phyloP scores from a whole-genome alignment of 2,888 invertebrate species.

The Drosophila emarginata region DNA sequence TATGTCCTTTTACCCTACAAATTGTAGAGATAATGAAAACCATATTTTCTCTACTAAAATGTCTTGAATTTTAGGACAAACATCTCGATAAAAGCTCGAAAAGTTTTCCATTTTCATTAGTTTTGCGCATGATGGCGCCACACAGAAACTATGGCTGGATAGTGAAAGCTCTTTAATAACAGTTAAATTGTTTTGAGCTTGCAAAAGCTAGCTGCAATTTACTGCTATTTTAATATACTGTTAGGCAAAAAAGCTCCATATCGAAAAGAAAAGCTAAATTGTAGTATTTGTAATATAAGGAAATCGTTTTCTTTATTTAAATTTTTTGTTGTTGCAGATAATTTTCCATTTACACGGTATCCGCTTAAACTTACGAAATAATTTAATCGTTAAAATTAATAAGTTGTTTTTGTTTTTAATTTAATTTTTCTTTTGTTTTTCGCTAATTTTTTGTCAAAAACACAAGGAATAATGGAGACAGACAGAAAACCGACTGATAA shows the following conservation, averaged over 20 bases:
- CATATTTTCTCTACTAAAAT: not conserved
- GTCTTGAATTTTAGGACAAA: not conserved
- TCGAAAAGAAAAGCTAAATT: not conserved
- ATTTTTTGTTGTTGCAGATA: slow-evolving; percentile 39
- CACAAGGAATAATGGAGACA: slow-evolving; percentile 32
- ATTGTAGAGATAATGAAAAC: not conserved
- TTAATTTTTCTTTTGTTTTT: slow-evolving; percentile 25
- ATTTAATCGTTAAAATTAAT: slow-evolving; percentile 63
- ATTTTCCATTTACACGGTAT: slow-evolving; percentile 24
- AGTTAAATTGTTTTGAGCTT: not conserved
- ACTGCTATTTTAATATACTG: not conserved
- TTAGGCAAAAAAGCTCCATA: not conserved
- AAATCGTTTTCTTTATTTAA: slow-evolving; percentile 70
- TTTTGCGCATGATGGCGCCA: not conserved
- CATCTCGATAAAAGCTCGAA: not conserved
- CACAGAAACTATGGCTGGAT: not conserved
- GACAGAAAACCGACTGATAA: not conserved
- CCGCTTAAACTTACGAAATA: slow-evolving; percentile 54
- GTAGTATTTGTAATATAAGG: slow-evolving; percentile 57
- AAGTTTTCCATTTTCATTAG: not conserved
- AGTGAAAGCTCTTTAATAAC: not conserved
- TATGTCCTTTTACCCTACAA: not conserved
- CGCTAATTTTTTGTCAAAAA: slow-evolving; percentile 50
- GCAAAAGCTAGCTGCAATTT: not conserved
- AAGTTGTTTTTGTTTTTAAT: slow-evolving; percentile 30